Evolutionary conservation across 2,888 invertebrate genomes (phyloP).

Genomic region (Gastracanthus pulcherrimus): DNA sequence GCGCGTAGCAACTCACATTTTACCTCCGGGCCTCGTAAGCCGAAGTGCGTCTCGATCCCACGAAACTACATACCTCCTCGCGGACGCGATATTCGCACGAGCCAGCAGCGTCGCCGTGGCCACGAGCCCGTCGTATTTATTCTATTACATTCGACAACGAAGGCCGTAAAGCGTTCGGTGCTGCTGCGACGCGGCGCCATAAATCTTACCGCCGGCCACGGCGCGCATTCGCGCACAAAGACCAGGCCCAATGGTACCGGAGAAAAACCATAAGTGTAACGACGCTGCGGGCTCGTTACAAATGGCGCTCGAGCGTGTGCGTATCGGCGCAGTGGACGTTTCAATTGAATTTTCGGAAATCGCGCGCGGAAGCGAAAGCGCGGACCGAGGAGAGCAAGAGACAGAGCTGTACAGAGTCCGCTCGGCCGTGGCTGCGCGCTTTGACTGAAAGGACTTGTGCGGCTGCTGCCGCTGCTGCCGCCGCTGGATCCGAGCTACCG

Average conservation of each 20-base stretch:
- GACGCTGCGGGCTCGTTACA: background rate
- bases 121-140: constrained; percentile 19
- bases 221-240: background rate
- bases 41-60: background rate
- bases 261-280: background rate
- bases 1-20: constrained; percentile 17
- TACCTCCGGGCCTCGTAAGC: background rate
- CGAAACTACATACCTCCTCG: background rate
- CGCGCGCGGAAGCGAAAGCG: background rate
- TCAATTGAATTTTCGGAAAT: background rate
- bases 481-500: too few relatives aligned
- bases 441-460: constrained; percentile 71
- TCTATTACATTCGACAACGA: constrained; percentile 11
- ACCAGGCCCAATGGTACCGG: background rate
- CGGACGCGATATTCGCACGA: background rate
- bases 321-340: background rate
- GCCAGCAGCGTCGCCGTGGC: background rate
- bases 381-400: background rate
- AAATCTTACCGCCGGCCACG: background rate
- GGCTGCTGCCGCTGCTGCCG: constrained; percentile 63
- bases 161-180: constrained; percentile 4
- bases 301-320: background rate
- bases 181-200: background rate
- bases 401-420: constrained; percentile 63
- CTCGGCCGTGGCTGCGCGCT: constrained; percentile 72